These are phyloP conservation scores for Porites lutea DNA, from an alignment of 64 coral and sea anemone genomes.

Conservation along the genomic window DNA sequence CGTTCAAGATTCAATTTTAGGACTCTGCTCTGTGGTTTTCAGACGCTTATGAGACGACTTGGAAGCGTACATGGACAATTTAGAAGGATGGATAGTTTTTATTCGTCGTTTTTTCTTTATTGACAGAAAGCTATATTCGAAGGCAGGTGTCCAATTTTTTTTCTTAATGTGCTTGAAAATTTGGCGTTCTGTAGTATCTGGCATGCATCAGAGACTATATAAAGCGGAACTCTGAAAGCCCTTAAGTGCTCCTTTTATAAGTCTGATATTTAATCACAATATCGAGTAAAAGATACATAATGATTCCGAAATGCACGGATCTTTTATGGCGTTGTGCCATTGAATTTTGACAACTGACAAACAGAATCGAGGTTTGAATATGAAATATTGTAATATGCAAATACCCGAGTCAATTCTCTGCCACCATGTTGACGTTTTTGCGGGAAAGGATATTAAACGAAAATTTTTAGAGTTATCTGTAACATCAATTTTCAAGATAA, in stretches of 20 bases:
- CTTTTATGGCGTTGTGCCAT: background rate
- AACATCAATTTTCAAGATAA: background rate
- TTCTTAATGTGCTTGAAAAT: background rate
- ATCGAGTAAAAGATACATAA: background rate
- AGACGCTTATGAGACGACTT: too few species aligned
- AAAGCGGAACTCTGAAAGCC: background rate
- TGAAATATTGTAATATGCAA: background rate
- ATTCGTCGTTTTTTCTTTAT: too few species aligned
- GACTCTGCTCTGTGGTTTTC: too few species aligned
- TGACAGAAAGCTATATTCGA: background rate
- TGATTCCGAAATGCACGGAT: background rate
- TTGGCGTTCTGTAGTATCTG: background rate
- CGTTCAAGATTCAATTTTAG: too few species aligned
- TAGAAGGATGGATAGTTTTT: too few species aligned
- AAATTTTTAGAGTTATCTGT: background rate
- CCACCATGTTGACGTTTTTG: background rate
- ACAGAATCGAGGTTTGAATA: slow-evolving; percentile 21
- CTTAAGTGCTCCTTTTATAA: background rate
- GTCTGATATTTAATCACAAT: background rate
- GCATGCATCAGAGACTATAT: too few species aligned
- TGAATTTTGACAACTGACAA: background rate
- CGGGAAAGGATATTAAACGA: background rate
- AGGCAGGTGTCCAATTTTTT: background rate
- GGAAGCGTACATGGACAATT: too few species aligned
- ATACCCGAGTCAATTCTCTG: background rate